Evolutionary conservation across 2,797 vertebrate species (phyloP), one percentile per base, ranked within the genome.

Genomic region (Catamblyrhynchus diadema): DNA sequence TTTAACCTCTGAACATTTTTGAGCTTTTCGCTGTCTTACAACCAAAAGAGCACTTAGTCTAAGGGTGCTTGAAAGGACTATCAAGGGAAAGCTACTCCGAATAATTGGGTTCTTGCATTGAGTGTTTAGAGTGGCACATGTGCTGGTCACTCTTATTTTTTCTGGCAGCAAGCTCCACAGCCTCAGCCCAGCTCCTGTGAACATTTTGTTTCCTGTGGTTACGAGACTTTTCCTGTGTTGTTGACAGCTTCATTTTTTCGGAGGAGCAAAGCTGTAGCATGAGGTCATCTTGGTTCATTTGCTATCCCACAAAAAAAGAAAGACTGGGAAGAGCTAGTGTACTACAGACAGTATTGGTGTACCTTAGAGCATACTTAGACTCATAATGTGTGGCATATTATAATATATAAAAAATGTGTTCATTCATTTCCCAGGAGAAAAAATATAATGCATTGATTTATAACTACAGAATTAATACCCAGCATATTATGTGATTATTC

Each of bases 221-320:
- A 80, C 0, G 0, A 91, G 67, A 39, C 64, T 89, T 93, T 86
- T 53, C 62, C 71, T 82, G 12, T 20, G 69, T 45, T 92, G 84
- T 85, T 91, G 89, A 96, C 89, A 96, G 79, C 71, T 87, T 93
- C 91, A 87, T 94, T 93, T 87, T 93, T 93, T 71, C 60, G 80
- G 60, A 80, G 67, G 51, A 85, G 81, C 54, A 95, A 87, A 77
- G 44, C 67, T 89, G 56, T 35, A 91, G 71, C n/a, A 70, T 78
- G 75, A 95, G 72, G 84, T 94, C 89, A 87, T 89, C 79, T 64
- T 7, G 27, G 95, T 94, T 93, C 94, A 95, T 89, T 61, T 80
- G 48, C 60, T 87, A 67, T 25, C 71, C 88, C 93, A 85, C 81
- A 85, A 82, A 80, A 80, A 92, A 81, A 65, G 51, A 10, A 77